Evolutionary conservation across 2,113 vertebrate species (phyloP), one percentile per base, ranked within the genome.

Genomic region (Bos indicus): DNA sequence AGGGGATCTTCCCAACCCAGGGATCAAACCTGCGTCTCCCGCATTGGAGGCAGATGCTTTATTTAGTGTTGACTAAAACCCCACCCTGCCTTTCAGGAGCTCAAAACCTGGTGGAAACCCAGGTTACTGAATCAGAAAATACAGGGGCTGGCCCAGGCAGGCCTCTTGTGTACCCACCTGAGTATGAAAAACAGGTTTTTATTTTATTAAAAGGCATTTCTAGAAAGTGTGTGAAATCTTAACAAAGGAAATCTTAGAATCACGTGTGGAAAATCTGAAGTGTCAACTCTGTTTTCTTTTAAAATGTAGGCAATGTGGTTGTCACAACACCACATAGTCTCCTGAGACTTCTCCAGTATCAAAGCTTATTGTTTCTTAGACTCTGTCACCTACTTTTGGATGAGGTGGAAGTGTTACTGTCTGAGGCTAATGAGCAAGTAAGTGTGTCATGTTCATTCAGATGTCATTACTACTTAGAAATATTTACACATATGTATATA

Each of bases 371-470:
- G 4, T 99, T 99, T 97, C 96, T 99, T 90, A 98, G 99, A 88
- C 98, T 99, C 51, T 99, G 99, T 30, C 99, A 99, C 96, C 98
- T 99, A 74, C 96, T 99, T 87, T 97, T 99, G 80, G 99, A 99
- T 82, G 99, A 99, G 87, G 96, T 98, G 0, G 99, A 99, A 16
- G 85, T 98, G 19, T 97, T 99, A 6, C 99, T 99, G 4, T 97
- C 98, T 30, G 98, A 99, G 3, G 98, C 99, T 56, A 33, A 98
- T 12, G 98, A 99, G 7, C 98, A 99, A 99, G 99, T 99, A 91
- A 98, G 89, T 95, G 12, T 23, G 17, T 7, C 6, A 25, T 1
- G 0, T 12, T 9, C 0, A 0, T 16, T 71, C 17, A 25, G 9
- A 6, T 74, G 6, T 16, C 4, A 0, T 40, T 43, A 19, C 3